These are phyloP conservation scores for Stenolophus ochropezus DNA, from an alignment of 2,888 invertebrate species.

Conservation along the genomic window DNA sequence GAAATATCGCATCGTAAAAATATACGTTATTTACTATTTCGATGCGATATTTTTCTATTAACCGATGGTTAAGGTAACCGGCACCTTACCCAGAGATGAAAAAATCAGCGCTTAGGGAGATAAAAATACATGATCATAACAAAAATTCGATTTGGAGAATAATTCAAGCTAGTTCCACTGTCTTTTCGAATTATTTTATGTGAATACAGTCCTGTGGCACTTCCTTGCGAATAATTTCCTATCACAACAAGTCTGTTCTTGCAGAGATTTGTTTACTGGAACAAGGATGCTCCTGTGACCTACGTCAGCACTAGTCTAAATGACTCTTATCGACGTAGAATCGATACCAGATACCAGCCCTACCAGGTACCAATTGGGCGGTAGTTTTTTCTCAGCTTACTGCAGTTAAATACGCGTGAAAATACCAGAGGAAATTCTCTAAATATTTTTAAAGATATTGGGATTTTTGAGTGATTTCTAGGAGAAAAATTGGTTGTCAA, in stretches of 20 bases:
- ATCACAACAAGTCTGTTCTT: not conserved
- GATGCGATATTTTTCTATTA: too few relatives aligned
- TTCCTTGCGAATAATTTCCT: not conserved
- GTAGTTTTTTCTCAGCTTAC: slow-evolving; percentile 13
- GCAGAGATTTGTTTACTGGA: not conserved
- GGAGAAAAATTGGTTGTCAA: slow-evolving; percentile 13
- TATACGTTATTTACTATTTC: too few relatives aligned
- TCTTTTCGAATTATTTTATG: not conserved
- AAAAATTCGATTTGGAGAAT: too few relatives aligned
- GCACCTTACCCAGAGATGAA: too few relatives aligned
- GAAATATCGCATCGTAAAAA: too few relatives aligned
- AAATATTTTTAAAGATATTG: slow-evolving; percentile 35
- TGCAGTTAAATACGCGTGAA: slow-evolving; percentile 46
- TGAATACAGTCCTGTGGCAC: not conserved
- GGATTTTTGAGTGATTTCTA: slow-evolving; percentile 21
- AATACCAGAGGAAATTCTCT: slow-evolving; percentile 35
- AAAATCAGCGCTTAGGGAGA: too few relatives aligned
- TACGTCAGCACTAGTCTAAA: slow-evolving; percentile 25
- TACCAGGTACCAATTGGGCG: slow-evolving; percentile 23
- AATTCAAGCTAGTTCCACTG: not conserved
- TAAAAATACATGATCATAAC: too few relatives aligned
- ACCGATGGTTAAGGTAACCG: too few relatives aligned
- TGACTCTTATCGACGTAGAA: slow-evolving; percentile 9
- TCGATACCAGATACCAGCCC: slow-evolving; percentile 8
- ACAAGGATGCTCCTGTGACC: not conserved